A percentile compares a stretch with the other conserved stretches of the same genome.
These are phyloP conservation scores for Agriopis aurantiaria DNA, from an alignment of 2,888 invertebrate genomes.

Conservation along the genomic window DNA sequence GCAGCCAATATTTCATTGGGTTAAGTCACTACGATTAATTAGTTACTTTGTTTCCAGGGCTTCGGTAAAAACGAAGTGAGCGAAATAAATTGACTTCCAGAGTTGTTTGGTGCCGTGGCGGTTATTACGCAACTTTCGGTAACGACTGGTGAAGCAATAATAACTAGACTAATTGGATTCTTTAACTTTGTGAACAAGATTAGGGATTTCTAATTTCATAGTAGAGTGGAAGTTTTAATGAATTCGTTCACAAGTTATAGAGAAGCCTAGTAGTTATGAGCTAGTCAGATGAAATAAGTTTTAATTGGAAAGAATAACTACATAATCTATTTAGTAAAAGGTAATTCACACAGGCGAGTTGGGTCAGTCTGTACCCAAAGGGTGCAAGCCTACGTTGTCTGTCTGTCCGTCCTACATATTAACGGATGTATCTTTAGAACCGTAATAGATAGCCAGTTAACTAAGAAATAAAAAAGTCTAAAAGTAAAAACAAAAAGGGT, in stretches of 20 bases:
- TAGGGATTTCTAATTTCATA: constrained; percentile 31
- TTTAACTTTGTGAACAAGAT: constrained; percentile 26
- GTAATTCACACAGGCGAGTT: no score
- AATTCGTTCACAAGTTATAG: constrained; percentile 4
- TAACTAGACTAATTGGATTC: constrained; percentile 34
- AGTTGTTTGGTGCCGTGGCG: constrained; percentile 16
- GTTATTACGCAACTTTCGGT: constrained; percentile 28
- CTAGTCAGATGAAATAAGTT: constrained; percentile 1
- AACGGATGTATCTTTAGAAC: no score
- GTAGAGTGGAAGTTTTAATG: constrained; percentile 17
- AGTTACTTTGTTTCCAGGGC: constrained; percentile 8
- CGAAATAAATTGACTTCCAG: constrained; percentile 21
- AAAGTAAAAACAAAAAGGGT: no score
- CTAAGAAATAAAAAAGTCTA: no score
- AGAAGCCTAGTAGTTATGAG: not conserved
- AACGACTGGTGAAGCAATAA: constrained; percentile 24
- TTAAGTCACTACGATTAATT: constrained; percentile 10
- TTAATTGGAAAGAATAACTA: not conserved
- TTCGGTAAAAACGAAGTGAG: constrained; percentile 24
- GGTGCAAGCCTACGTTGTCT: no score
- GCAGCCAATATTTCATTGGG: constrained; percentile 2
- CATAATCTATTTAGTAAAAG: not conserved
- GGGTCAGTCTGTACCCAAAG: no score
- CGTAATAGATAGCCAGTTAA: no score
- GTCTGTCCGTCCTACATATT: no score